Conservation (phyloP, 2,888 invertebrate genomes). For the Pammene aurita region DNA sequence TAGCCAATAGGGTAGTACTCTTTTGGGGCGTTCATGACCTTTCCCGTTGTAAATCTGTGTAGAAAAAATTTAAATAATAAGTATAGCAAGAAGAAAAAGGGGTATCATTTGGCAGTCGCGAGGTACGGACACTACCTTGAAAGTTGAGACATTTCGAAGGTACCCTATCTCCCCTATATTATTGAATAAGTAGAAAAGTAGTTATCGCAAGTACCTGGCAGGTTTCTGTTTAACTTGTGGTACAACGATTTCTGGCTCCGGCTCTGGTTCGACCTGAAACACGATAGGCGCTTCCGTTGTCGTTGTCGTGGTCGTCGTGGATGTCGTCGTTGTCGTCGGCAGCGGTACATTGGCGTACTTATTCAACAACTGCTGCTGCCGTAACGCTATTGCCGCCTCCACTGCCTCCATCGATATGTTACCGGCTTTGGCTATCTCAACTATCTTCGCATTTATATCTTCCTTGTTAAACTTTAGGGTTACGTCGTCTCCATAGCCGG, state of each 20-base stretch:
- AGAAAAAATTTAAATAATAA: neutral
- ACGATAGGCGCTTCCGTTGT: conserved; percentile 61
- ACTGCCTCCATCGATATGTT: conserved; percentile 91
- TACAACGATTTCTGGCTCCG: conserved; percentile 71
- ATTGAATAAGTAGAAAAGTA: neutral
- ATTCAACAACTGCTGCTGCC: conserved; percentile 87
- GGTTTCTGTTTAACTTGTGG: conserved; percentile 65
- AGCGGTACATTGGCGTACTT: conserved; percentile 80
- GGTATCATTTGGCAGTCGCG: no score
- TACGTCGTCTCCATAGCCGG: conserved; percentile 76
- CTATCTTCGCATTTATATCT: conserved; percentile 76
- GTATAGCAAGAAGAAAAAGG: neutral
- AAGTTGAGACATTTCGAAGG: no score
- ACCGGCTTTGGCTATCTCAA: conserved; percentile 85
- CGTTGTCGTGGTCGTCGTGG: conserved; percentile 73
- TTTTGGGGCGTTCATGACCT: conserved; percentile 95
- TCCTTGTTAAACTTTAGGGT: conserved; percentile 72
- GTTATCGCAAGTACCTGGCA: conserved; percentile 61
- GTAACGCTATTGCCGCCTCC: conserved; percentile 88
- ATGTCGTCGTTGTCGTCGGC: conserved; percentile 76
- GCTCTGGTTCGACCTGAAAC: conserved; percentile 65
- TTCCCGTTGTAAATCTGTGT: conserved; percentile 67
- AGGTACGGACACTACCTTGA: no score
- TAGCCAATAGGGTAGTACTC: conserved; percentile 95
- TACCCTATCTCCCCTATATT: neutral